These are phyloP conservation scores for Epicauta chinensis DNA, from an alignment of 1,140 invertebrate genomes.

Conservation along the genomic window DNA sequence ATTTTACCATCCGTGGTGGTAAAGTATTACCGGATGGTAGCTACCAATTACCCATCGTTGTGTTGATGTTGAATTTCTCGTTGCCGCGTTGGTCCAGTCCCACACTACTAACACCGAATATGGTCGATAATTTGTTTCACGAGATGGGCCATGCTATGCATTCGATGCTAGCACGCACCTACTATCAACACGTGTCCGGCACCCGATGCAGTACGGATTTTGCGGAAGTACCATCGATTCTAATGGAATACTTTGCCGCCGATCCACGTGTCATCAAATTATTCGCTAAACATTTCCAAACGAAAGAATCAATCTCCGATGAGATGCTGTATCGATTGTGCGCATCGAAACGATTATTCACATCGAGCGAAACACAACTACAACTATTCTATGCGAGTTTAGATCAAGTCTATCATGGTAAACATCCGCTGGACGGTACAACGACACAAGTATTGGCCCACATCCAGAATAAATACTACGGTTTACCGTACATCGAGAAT, in stretches of 20 bases:
- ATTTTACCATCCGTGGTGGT: conserved; percentile 96
- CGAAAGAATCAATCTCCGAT: conserved; percentile 74
- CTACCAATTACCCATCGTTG: conserved; percentile 89
- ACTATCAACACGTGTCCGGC: conserved; percentile 95
- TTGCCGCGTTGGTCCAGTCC: conserved; percentile 67
- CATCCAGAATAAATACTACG: conserved; percentile 79
- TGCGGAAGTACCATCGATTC: conserved; percentile 94
- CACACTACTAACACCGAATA: conserved; percentile 71
- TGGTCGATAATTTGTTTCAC: conserved; percentile 96
- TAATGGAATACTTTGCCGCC: conserved; percentile 97
- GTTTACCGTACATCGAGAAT: conserved; percentile 77
- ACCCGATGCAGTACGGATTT: conserved; percentile 96
- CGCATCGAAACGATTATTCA: conserved; percentile 77
- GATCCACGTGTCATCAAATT: conserved; percentile 78
- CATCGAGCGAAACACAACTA: conserved; percentile 84
- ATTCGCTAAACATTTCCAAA: conserved; percentile 90
- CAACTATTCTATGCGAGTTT: conserved; percentile 85
- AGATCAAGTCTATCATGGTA: conserved; percentile 84
- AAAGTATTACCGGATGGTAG: conserved; percentile 69
- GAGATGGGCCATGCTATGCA: conserved; percentile 99
- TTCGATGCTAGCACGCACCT: conserved; percentile 93
- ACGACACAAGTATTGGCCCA: conserved; percentile 77
- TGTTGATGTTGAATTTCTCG: conserved; percentile 85
- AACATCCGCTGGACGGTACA: conserved; percentile 46
- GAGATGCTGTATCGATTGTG: conserved; percentile 69